Conservation (phyloP, 2,797 vertebrate species). For the Heliangelus exortis region DNA sequence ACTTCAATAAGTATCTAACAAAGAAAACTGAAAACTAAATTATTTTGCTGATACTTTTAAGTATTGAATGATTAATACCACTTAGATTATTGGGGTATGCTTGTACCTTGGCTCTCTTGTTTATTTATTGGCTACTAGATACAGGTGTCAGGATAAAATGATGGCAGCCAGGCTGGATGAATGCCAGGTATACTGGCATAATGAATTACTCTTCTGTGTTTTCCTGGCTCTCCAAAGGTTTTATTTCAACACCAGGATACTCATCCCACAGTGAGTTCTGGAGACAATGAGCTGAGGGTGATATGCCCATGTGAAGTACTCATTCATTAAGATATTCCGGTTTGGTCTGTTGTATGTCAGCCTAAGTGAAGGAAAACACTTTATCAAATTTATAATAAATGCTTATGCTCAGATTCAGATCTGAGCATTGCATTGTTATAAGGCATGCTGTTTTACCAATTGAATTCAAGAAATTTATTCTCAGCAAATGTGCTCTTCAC, state of each 20-base stretch:
- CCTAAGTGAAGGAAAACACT: fast-evolving
- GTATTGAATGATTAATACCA: not conserved
- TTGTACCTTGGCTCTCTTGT: not conserved
- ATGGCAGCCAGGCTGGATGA: not conserved
- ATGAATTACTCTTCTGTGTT: not conserved
- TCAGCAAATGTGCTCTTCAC: not conserved
- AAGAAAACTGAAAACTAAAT: conserved; percentile 27
- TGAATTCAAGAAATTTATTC: not conserved
- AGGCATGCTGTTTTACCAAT: not conserved
- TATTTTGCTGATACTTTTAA: conserved; percentile 7
- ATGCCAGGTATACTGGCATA: not conserved
- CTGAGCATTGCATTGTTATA: not conserved
- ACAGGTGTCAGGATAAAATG: not conserved
- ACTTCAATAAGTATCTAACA: conserved; percentile 30
- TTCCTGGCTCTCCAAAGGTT: not conserved
- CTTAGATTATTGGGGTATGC: not conserved
- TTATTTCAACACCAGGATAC: not conserved
- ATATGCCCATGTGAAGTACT: not conserved
- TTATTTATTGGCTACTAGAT: not conserved
- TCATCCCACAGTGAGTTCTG: not conserved
- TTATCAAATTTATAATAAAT: not conserved
- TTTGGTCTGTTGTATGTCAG: not conserved
- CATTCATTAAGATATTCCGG: not conserved
- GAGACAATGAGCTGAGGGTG: not conserved
- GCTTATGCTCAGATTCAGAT: not conserved